Evolutionary conservation across 2,888 invertebrate genomes (phyloP), one percentile per base, ranked within the genome.

Genomic region (Ommatoiulus sabulosus): DNA sequence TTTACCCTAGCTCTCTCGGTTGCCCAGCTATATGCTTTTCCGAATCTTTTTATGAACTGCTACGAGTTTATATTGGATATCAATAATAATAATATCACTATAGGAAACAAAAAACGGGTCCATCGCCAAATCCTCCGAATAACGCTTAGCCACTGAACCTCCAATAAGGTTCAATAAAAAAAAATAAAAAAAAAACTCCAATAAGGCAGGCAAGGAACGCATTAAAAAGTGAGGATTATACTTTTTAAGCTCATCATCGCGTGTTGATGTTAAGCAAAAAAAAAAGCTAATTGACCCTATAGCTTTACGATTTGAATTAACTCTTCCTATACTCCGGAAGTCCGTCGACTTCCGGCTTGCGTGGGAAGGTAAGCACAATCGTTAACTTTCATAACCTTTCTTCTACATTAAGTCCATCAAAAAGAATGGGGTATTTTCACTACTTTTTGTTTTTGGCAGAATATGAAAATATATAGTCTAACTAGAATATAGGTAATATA

Each of bases 31-130:
- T n/a, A 17, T 46, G 85, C 15, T 72, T 24, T 72, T 72, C 72
- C 72, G 72, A 24, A 20, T 85, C 46, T 85, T 46, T 85, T 85
- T 85, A 46, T 85, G 46, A 85, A 85, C 44, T 85, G 85, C 44
- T 46, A 85, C 85, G 46, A 85, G 44, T 85, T 85, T 85, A 85
- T 85, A 85, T 46, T 85, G 85, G 85, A 85, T 46, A 46, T 44
- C 85, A 85, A 85, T 85, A 85, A 85, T 85, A 85, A 85, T 85
- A 85, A 85, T 85, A 85, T 85, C 44, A 85, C 85, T 20, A 44
- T 20, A 44, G 20, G 20, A 44, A 15, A 46, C 44, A 85, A 85
- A 85, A 46, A 85, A 85, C 17, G 85, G 20, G 44, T 43, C 20
- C 20, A 72, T 72, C 24, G 20, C 72, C 24, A 24, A 72, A 72